Evolutionary conservation across 2,888 invertebrate species (phyloP), one percentile per base, ranked within the genome.

Genomic region (Blastobasis adustella): DNA sequence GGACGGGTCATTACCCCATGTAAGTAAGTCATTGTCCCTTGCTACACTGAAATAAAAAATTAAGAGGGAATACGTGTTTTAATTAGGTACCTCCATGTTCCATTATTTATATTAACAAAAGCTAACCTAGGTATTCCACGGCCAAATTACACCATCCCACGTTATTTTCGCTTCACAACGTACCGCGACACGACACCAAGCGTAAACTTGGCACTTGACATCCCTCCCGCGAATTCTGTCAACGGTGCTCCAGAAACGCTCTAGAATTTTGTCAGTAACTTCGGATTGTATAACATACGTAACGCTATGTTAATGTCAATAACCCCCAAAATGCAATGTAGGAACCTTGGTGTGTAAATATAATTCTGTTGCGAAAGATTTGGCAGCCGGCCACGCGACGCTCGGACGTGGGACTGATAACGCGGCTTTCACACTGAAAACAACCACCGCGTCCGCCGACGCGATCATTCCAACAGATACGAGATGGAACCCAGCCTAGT

Each of bases 321-420:
- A 86, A 88, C 87, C 87, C 76, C 79, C 80, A 82, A 85, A 86
- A 78, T 79, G 78, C 79, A 79, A 77, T 72, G 73, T 73, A 74
- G 73, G 74, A 83, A 84, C 85, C 86, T 85, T 86, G 83, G 76
- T 69, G 69, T 59, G 64, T 80, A 84, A 76, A 82, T 78, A 76
- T 85, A 85, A 79, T 76, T 63, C 65, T 58, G 71, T 85, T 85
- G 78, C 80, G 83, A 85, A 83, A 86, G 73, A 73, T 66, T 82
- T 87, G 87, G 87, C 86, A 70, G 66, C 55, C 55, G 60, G 82
- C 87, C 87, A 84, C 72, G 63, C 63, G 67, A 65, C 67, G 66
- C 59, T 61, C 69, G 64, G 63, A 67, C 71, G 71, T 68, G 59
- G 62, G 63, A 60, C 65, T 76, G 80, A 79, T 76, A 79, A 74